phyloP scores from a whole-genome alignment of 2,797 vertebrate species.

The Prionace glauca region DNA sequence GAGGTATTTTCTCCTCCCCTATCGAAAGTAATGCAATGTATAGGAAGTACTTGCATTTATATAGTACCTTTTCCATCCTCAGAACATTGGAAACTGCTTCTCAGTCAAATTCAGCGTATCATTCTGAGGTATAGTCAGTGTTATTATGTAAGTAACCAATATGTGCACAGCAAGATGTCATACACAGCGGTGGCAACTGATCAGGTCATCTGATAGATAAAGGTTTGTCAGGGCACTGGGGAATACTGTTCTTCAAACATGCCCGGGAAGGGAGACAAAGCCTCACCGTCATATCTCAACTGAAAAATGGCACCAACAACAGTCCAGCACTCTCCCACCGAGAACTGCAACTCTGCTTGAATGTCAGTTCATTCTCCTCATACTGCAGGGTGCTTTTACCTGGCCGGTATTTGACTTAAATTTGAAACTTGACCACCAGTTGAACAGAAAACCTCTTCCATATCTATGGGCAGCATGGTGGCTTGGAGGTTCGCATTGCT shows the following conservation, averaged over 20 bases:
- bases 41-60: background rate
- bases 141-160: background rate
- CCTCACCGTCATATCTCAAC: background rate
- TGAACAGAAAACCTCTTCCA: background rate
- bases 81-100: background rate
- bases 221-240: background rate
- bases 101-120: background rate
- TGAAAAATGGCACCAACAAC: background rate
- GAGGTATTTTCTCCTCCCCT: background rate
- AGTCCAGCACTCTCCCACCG: background rate
- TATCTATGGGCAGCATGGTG: too few species aligned
- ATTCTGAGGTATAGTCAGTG: background rate
- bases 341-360: too few species aligned
- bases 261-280: background rate
- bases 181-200: background rate
- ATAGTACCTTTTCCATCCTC: background rate
- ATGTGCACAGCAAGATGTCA: background rate
- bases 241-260: background rate
- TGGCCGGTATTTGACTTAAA: background rate
- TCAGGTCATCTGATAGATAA: background rate
- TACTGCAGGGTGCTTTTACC: background rate
- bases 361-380: background rate
- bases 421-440: background rate
- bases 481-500: too few species aligned
- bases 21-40: background rate